phyloP scores from a whole-genome alignment of 1,140 invertebrate genomes.

The Drosophila nebulosa region DNA sequence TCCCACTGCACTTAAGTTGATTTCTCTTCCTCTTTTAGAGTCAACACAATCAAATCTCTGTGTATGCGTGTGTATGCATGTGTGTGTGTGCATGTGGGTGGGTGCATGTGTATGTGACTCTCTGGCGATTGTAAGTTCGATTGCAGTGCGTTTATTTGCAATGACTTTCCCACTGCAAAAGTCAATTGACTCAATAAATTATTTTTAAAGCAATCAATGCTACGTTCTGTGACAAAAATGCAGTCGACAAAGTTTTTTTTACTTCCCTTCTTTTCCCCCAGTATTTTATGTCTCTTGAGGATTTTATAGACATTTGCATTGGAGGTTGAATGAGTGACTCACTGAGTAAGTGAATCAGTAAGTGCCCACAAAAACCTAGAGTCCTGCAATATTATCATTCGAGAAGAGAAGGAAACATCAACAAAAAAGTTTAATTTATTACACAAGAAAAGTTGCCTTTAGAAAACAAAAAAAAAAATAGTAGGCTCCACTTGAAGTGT shows the following conservation, averaged over 20 bases:
- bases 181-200: constrained; percentile 80
- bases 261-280: not conserved
- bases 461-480: not conserved
- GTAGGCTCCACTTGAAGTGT: not conserved
- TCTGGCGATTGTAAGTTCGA: constrained; percentile 64
- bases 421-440: not conserved
- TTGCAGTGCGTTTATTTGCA: constrained; percentile 75
- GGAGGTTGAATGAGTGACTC: constrained; percentile 19
- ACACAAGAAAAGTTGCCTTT: not conserved
- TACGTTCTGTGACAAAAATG: constrained; percentile 62
- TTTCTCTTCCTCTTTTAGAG: constrained; percentile 40
- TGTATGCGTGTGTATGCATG: constrained; percentile 3
- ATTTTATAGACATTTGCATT: constrained; percentile 16
- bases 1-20: constrained; percentile 56
- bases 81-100: constrained; percentile 9
- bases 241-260: constrained; percentile 37
- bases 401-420: not conserved
- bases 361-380: not conserved
- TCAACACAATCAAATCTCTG: constrained; percentile 56
- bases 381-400: not conserved
- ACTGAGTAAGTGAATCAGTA: not conserved
- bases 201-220: constrained; percentile 78
- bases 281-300: constrained; percentile 29
- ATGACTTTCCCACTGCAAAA: constrained; percentile 57
- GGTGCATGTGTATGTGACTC: constrained; percentile 31